Base-by-base conservation (phyloP, 1,140 invertebrate genomes). In the Phenacoccus solenopsis region DNA sequence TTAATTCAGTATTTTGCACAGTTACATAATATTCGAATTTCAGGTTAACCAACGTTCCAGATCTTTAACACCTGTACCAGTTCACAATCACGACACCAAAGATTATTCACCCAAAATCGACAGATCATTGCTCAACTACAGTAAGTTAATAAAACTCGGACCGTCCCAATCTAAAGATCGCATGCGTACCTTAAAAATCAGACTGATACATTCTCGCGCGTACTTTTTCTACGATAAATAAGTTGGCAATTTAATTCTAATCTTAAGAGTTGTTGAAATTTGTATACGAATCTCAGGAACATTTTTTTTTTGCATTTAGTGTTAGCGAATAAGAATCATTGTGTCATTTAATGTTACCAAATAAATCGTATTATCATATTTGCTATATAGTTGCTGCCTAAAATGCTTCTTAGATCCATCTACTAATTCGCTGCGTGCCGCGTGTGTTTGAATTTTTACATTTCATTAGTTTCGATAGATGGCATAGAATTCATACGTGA, bases 1-100 rank as follows among this genome's bases (percentile, higher is more conserved):
- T n/a, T n/a, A n/a, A n/a, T n/a, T n/a, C n/a, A n/a, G n/a, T n/a
- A n/a, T n/a, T 38, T n/a, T 38, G 32, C 32, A 38, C n/a, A 9
- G 32, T 10, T 38, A 38, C 9, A 10, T 10, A 38, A 38, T 10
- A 38, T 5, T 68, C 67, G 67, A 24, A 12, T 35, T 69, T 32
- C 64, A 71, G 71, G 71, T 71, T 21, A 71, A 59, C 4, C 20
- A 67, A 57, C 70, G 69, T 3, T 67, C 69, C 27, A 69, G 72
- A 71, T 72, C 69, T n/a, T 32, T 68, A 28, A 70, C 71, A 2
- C 71, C 71, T 9, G 28, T 69, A 0, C 69, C 59, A 3, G 20
- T n/a, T 3, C 20, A 49, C 38, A 49, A 16, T 10, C 38, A n/a
- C n/a, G n/a, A n/a, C n/a, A n/a, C n/a, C n/a, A n/a, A n/a, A 9